Base-by-base conservation (phyloP, 2,113 vertebrate species). In the Nycticorax nycticorax region DNA sequence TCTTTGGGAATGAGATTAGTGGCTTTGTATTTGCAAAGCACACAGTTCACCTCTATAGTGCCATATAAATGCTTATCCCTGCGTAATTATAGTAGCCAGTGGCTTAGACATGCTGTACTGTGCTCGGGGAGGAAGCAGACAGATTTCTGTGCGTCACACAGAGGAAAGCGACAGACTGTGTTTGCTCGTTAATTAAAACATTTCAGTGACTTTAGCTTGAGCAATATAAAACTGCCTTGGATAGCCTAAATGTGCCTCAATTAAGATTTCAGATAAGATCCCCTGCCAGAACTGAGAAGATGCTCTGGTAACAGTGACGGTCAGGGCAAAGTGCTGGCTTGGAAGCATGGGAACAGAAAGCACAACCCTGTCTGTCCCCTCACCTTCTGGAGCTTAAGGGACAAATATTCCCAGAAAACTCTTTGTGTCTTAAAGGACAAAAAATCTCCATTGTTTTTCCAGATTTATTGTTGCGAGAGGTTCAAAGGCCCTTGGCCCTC, bases 181-280 rank as follows among this genome's bases (percentile, higher is more conserved):
- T 95, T 96, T 95, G 91, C 91, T 96, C 3, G 0, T 56, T 97
- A 97, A 96, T 96, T 97, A 93, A 97, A 94, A 94, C 91, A 82
- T 90, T 87, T 96, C 92, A 88, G 56, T 92, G 88, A 55, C 80
- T 96, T 96, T 19, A 93, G 50, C 80, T 50, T 86, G 68, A 95
- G 86, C 72, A 88, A 80, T 67, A 76, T 86, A 62, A 93, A 96
- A 90, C 72, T 88, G 86, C 77, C 57, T 87, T 87, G 91, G 84
- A 85, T 57, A 94, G 73, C 50, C 56, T 91, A 67, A 85, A 85
- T 82, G 79, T 66, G 75, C 57, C 76, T 89, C 91, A 87, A 63
- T 87, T 82, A 87, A 89, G 63, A 93, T 83, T 85, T 77, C 88
- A 93, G 84, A 73, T 85, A 80, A 79, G 45, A 72, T 93, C 83